Conservation (phyloP, 2,797 vertebrate species). For the Sparus aurata region DNA sequence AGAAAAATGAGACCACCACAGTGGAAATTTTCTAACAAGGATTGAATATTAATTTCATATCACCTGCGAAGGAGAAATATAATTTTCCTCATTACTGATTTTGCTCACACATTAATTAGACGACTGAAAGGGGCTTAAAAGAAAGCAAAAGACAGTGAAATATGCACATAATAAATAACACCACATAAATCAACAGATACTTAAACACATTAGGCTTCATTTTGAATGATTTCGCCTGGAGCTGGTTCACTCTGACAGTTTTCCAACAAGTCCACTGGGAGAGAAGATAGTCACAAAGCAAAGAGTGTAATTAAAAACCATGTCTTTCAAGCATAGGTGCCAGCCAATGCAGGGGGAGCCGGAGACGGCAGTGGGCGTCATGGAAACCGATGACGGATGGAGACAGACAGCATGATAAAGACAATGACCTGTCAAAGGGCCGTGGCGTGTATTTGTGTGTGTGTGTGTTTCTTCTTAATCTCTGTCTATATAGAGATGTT, state of each 20-base stretch:
- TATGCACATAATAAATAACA: slow-evolving; percentile 19
- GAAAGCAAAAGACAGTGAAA: slow-evolving; percentile 24
- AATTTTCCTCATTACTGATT: not conserved
- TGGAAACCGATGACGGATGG: slow-evolving; percentile 54
- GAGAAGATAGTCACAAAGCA: slow-evolving; percentile 54
- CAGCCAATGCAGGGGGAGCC: slow-evolving; percentile 34
- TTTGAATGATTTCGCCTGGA: slow-evolving; percentile 43
- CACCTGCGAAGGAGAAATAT: not conserved
- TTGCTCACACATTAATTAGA: slow-evolving; percentile 28
- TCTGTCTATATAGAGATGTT: not conserved
- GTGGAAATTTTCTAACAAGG: not conserved
- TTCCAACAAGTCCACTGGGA: slow-evolving; percentile 47
- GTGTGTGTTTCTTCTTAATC: slow-evolving; percentile 24
- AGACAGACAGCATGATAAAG: slow-evolving; percentile 42
- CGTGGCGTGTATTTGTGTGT: slow-evolving; percentile 28
- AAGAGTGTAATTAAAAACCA: slow-evolving; percentile 60
- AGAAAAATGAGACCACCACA: not conserved
- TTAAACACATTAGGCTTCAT: slow-evolving; percentile 18
- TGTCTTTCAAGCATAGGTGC: slow-evolving; percentile 40
- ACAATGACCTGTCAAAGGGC: slow-evolving; percentile 46
- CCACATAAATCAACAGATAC: slow-evolving; percentile 47
- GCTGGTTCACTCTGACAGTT: slow-evolving; percentile 43
- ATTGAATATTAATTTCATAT: slow-evolving; percentile 17
- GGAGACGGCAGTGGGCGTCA: slow-evolving; percentile 38
- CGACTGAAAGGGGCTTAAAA: slow-evolving; percentile 9